A percentile compares a stretch with the other conserved stretches of the same genome.
These are phyloP conservation scores for Drosophila orena DNA, from an alignment of 1,140 invertebrate species.

Conservation along the genomic window DNA sequence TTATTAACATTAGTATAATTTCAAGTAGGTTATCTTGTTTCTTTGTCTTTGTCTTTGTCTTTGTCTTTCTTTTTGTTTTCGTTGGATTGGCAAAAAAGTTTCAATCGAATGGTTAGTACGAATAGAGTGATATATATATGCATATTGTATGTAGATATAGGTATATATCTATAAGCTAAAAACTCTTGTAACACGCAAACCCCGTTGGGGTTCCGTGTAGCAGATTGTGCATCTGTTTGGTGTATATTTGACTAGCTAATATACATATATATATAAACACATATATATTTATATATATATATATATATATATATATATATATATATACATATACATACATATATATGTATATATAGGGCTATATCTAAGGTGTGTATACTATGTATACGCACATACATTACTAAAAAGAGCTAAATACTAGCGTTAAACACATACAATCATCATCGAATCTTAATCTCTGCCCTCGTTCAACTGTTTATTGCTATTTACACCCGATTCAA, in stretches of 20 bases:
- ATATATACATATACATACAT: not conserved
- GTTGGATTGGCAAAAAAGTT: constrained; percentile 62
- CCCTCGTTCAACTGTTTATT: constrained; percentile 2
- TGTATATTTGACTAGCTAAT: constrained; percentile 51
- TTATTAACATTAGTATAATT: constrained; percentile 42
- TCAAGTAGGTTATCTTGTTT: not conserved
- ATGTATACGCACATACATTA: constrained; percentile 22
- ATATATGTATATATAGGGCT: constrained; percentile 15
- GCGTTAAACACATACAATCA: constrained; percentile 8
- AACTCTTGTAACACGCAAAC: constrained; percentile 32
- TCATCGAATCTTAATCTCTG: constrained; percentile 9
- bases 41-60: not conserved
- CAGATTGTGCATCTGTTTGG: constrained; percentile 1
- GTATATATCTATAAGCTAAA: constrained; percentile 36
- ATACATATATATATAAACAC: not conserved
- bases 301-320: not conserved
- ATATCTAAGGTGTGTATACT: constrained; percentile 40
- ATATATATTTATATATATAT: constrained; percentile 5
- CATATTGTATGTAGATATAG: constrained; percentile 29
- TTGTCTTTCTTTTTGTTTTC: constrained; percentile 1
- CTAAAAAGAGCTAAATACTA: constrained; percentile 36
- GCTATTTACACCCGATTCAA: constrained; percentile 62
- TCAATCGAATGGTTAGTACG: constrained; percentile 39
- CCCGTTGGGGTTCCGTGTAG: not conserved
- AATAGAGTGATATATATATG: constrained; percentile 30